These are phyloP conservation scores for Oncorhynchus clarkii DNA, from an alignment of 2,113 vertebrate species.

Conservation along the genomic window DNA sequence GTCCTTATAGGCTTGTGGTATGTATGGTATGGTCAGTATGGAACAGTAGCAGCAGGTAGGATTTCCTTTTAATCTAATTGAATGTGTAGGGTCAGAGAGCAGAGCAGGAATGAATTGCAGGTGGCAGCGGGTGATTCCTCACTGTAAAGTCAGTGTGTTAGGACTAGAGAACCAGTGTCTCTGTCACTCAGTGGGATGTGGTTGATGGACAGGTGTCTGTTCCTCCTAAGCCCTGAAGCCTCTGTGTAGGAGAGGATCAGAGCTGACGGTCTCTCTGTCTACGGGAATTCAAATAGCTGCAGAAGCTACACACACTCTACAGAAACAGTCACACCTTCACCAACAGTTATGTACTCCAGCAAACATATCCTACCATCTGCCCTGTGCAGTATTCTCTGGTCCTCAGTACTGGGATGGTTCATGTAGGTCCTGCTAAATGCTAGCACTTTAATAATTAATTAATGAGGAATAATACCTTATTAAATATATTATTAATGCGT, in stretches of 20 bases:
- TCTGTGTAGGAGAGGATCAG: no score
- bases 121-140: constrained; percentile 50
- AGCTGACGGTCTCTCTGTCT: no score
- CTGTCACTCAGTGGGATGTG: no score
- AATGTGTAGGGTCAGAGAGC: constrained; percentile 39
- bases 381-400: not conserved
- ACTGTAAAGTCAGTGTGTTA: constrained; percentile 1
- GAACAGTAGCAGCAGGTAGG: constrained; percentile 49
- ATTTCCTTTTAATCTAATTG: constrained; percentile 7
- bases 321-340: no score
- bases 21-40: constrained; percentile 57
- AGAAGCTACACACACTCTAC: no score
- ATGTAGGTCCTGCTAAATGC: not conserved
- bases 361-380: not conserved
- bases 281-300: no score
- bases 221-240: no score
- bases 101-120: constrained; percentile 53
- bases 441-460: not conserved
- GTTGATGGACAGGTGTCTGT: no score
- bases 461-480: not conserved
- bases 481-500: not conserved
- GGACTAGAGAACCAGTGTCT: no score
- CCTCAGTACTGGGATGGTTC: not conserved
- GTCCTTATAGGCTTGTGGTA: constrained; percentile 56
- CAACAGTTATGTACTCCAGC: no score